phyloP scores from a whole-genome alignment of 2,888 invertebrate species.

The Neoascia interrupta region DNA sequence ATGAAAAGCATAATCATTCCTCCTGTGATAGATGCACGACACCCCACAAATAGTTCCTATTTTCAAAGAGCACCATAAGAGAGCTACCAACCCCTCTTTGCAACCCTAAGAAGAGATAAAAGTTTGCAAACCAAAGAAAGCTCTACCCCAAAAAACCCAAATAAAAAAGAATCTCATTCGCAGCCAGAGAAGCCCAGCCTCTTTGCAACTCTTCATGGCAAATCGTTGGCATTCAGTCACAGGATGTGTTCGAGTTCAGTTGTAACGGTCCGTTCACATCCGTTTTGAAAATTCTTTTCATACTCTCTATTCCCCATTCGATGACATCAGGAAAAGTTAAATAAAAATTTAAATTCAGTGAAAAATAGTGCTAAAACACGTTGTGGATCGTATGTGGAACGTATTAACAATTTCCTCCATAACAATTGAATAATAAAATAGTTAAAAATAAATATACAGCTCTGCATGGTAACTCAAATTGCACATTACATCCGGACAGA shows the following conservation, averaged over 20 bases:
- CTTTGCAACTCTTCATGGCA: slow-evolving; percentile 51
- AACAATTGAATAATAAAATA: not conserved
- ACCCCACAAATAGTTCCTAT: slow-evolving; percentile 20
- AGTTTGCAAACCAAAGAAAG: slow-evolving; percentile 42
- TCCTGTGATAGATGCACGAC: too few species aligned
- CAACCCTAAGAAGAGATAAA: slow-evolving; percentile 18
- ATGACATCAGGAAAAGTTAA: slow-evolving; percentile 50
- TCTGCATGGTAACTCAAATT: slow-evolving; percentile 45
- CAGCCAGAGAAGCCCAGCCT: slow-evolving; percentile 48
- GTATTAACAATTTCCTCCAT: slow-evolving; percentile 10
- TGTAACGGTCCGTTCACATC: slow-evolving; percentile 18
- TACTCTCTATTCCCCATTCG: not conserved
- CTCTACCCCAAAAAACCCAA: slow-evolving; percentile 23
- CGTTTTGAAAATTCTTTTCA: not conserved
- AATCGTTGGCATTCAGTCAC: slow-evolving; percentile 52
- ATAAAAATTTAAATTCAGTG: slow-evolving; percentile 12
- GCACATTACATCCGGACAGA: slow-evolving; percentile 43
- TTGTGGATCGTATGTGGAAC: slow-evolving; percentile 63
- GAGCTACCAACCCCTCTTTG: not conserved
- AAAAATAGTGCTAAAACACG: slow-evolving; percentile 11
- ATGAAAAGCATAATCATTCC: too few species aligned
- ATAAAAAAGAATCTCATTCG: slow-evolving; percentile 28
- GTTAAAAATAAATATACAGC: slow-evolving; percentile 17
- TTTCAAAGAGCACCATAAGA: not conserved
- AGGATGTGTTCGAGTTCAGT: slow-evolving; percentile 57